These are phyloP conservation scores for Microtus richardsoni DNA, from an alignment of 2,113 vertebrate species.

Conservation along the genomic window DNA sequence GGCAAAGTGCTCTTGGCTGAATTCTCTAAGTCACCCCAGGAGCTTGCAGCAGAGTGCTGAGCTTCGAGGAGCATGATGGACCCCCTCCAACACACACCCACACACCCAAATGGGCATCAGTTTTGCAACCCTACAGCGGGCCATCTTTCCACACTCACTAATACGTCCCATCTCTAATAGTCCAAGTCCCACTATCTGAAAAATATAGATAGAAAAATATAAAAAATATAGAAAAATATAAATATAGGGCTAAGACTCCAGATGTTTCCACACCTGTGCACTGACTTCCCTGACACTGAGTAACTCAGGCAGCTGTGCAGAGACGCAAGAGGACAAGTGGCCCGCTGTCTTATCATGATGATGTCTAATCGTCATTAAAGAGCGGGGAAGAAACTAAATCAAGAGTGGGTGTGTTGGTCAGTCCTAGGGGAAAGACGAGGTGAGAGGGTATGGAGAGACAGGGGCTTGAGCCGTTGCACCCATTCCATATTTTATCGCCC, in stretches of 20 bases:
- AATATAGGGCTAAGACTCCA: not conserved
- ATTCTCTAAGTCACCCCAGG: not conserved
- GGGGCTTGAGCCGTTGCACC: fast-evolving
- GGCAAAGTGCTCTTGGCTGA: not conserved
- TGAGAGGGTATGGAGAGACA: not conserved
- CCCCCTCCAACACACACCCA: not conserved
- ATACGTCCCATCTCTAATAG: not conserved
- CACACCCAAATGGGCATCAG: not conserved
- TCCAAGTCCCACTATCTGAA: not conserved
- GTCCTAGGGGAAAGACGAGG: not conserved
- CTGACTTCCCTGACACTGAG: not conserved
- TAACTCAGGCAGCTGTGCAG: not conserved
- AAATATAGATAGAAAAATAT: not conserved
- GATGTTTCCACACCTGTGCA: not conserved
- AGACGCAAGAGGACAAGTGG: not conserved
- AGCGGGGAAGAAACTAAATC: not conserved
- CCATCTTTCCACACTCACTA: not conserved
- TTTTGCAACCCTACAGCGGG: not conserved
- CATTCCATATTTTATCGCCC: not conserved
- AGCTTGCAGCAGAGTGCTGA: not conserved
- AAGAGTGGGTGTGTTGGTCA: not conserved
- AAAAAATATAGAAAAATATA: no score
- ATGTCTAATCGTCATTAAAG: not conserved
- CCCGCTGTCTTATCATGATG: not conserved
- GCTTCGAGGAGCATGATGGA: not conserved